Evolutionary conservation across 35 echinoderm and acorn worm genomes (phyloP).

Genomic region (Diadema setosum): DNA sequence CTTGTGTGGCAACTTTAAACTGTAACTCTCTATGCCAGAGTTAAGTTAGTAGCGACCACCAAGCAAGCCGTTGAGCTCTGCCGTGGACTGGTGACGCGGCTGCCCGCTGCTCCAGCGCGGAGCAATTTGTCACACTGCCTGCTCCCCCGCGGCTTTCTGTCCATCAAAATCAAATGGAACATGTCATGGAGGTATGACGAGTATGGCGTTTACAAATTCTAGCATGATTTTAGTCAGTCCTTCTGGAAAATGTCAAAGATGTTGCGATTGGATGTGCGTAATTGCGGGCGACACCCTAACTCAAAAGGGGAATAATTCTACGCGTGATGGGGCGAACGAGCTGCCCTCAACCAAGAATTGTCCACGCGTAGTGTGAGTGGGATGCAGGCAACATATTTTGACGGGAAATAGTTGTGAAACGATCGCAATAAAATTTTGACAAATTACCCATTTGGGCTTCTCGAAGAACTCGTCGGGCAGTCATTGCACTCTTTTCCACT

Average conservation of each 20-base stretch:
- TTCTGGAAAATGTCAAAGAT: constrained; percentile 29
- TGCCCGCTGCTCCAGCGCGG: constrained; percentile 17
- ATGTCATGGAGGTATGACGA: constrained; percentile 8
- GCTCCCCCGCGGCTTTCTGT: neutral
- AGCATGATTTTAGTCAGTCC: neutral
- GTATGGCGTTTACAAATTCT: constrained; percentile 20
- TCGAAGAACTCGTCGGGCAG: neutral
- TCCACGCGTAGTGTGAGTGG: too few relatives aligned
- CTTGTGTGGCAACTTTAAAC: constrained; percentile 34
- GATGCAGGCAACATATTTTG: neutral
- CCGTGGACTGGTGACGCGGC: neutral
- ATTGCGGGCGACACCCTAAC: constrained; percentile 1
- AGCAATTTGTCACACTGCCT: constrained; percentile 20
- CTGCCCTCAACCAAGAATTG: neutral
- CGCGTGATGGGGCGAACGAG: neutral
- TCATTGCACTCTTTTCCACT: neutral
- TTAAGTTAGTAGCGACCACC: constrained; percentile 27
- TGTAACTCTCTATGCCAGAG: constrained; percentile 21
- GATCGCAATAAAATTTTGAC: constrained; percentile 30
- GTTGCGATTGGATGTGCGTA: neutral
- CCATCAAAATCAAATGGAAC: constrained; percentile 23
- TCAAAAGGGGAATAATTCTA: neutral
- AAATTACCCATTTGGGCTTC: constrained; percentile 29
- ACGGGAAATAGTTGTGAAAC: constrained; percentile 26
- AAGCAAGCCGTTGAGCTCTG: neutral